Evolutionary conservation across 1,140 invertebrate species (phyloP).

Genomic region (Halictus rubicundus): DNA sequence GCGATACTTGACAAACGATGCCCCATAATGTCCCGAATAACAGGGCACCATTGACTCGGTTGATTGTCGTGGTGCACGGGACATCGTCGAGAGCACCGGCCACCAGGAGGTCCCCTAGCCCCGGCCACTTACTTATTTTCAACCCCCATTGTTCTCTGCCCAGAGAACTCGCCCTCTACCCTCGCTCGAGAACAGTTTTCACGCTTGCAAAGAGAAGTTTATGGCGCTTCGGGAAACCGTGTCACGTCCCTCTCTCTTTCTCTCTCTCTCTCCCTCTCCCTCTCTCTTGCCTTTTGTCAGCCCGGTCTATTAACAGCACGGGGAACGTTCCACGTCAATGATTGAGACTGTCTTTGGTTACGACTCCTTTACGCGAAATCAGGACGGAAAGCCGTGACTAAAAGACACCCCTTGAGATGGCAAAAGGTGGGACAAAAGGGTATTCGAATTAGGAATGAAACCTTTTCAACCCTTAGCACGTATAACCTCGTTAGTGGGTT

Average conservation of each 20-base stretch:
- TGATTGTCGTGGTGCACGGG: conserved; percentile 52
- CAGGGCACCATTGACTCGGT: conserved; percentile 57
- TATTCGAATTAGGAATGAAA: too few relatives aligned
- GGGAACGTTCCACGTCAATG: conserved; percentile 1
- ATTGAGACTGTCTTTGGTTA: conserved; percentile 23
- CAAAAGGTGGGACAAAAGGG: too few relatives aligned
- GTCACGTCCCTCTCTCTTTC: conserved; percentile 16
- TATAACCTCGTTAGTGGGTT: too few relatives aligned
- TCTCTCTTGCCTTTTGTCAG: conserved; percentile 18
- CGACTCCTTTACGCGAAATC: conserved; percentile 3
- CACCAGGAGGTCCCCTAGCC: conserved; percentile 54
- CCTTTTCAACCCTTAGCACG: too few relatives aligned
- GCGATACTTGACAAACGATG: conserved; percentile 64
- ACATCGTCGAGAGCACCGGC: conserved; percentile 23
- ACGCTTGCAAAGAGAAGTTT: conserved; percentile 27
- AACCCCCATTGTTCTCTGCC: conserved; percentile 39
- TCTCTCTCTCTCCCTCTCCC: too few relatives aligned
- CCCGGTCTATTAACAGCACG: conserved; percentile 19
- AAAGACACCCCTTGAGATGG: too few relatives aligned
- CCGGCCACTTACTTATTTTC: conserved; percentile 54
- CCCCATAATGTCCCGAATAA: conserved; percentile 65
- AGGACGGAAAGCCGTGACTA: not conserved
- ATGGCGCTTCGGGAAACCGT: conserved; percentile 40
- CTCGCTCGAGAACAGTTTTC: conserved; percentile 35
- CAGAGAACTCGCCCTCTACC: not conserved